These are phyloP conservation scores for Tridacna crocea DNA, from an alignment of 2,888 invertebrate species.

Conservation along the genomic window DNA sequence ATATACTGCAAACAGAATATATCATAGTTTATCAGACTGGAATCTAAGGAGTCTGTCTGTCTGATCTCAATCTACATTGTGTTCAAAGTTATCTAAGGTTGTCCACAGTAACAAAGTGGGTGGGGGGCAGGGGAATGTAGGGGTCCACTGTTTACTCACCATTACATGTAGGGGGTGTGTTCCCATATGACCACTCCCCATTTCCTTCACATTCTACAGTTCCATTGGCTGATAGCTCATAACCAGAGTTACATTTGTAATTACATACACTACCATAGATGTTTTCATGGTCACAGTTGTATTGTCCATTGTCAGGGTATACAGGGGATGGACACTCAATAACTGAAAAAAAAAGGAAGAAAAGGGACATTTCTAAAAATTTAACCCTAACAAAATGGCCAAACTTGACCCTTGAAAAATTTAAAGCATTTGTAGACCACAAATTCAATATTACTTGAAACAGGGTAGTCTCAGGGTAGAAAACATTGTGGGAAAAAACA, in stretches of 20 bases:
- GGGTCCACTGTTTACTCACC: not conserved
- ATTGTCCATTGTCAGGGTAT: not conserved
- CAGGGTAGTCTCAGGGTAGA: not conserved
- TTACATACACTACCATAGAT: conserved; percentile 12
- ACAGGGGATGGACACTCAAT: conserved; percentile 1
- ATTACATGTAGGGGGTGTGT: not conserved
- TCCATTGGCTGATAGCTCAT: conserved; percentile 11
- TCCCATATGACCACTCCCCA: conserved; percentile 9
- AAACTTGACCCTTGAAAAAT: not conserved
- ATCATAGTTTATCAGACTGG: too few species aligned
- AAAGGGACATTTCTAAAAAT: not conserved
- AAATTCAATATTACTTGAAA: not conserved
- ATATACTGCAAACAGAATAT: too few species aligned
- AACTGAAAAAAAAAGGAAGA: not conserved
- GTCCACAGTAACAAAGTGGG: too few species aligned
- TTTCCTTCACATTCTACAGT: not conserved
- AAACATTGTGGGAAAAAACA: too few species aligned
- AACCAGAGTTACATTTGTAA: conserved; percentile 3
- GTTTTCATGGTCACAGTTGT: conserved; percentile 15
- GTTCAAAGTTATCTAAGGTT: too few species aligned
- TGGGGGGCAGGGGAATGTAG: too few species aligned
- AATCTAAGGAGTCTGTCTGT: too few species aligned
- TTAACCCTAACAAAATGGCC: not conserved
- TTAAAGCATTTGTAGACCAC: too few species aligned
- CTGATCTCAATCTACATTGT: too few species aligned